Conservation (phyloP, 1,140 invertebrate genomes). For the Papilio machaon region DNA sequence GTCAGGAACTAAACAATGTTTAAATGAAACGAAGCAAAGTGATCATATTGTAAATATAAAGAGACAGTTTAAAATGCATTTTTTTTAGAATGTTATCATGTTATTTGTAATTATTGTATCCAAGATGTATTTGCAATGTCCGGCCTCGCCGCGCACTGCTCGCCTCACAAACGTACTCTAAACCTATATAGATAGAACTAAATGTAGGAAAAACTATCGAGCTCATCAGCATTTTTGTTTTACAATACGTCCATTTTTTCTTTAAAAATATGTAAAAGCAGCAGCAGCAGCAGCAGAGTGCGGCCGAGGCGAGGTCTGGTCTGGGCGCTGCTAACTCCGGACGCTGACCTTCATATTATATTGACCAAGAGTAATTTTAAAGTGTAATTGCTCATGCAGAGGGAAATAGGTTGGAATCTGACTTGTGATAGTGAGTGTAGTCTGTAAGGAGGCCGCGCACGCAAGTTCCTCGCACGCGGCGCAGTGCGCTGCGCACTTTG, state of each 20-base stretch:
- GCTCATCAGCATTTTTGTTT: conserved; percentile 60
- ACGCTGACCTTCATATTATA: conserved; percentile 47
- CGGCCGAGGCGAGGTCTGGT: background rate
- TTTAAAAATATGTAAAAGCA: conserved; percentile 39
- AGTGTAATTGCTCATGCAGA: conserved; percentile 72
- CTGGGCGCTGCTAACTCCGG: conserved; percentile 36
- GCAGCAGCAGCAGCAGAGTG: background rate
- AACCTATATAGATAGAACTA: conserved; percentile 67
- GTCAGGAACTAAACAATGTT: conserved; percentile 70
- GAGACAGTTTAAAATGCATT: conserved; percentile 50
- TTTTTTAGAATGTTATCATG: conserved; percentile 51
- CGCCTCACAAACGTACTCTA: conserved; percentile 51
- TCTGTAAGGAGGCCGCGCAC: conserved; percentile 48
- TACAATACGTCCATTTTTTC: conserved; percentile 55
- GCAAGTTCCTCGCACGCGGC: background rate
- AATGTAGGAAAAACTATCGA: conserved; percentile 63
- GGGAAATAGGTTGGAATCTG: conserved; percentile 71
- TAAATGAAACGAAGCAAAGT: conserved; percentile 66
- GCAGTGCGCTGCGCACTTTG: background rate
- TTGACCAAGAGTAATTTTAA: conserved; percentile 77
- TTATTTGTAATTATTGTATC: conserved; percentile 39
- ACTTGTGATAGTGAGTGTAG: conserved; percentile 74
- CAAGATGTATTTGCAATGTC: background rate
- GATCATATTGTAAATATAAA: conserved; percentile 65
- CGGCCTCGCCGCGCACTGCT: conserved; percentile 34